Evolutionary conservation across 2,113 vertebrate species (phyloP).

Genomic region (Cyprinodon brontotheroides): DNA sequence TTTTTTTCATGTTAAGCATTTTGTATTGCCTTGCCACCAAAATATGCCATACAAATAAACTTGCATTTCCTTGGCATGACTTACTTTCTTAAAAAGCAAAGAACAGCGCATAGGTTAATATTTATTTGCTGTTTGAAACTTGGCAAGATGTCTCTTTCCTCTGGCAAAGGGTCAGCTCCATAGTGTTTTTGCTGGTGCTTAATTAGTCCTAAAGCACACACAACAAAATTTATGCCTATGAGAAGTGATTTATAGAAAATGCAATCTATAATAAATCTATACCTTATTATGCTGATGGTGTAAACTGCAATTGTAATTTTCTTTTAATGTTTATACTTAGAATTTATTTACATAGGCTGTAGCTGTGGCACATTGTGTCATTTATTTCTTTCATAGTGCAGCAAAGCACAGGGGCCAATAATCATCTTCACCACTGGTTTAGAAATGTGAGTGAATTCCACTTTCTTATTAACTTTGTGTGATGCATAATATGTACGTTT

Average conservation of each 20-base stretch:
- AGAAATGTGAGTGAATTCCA: no score
- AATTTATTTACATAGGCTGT: neutral
- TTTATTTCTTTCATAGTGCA: no score
- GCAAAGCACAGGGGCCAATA: no score
- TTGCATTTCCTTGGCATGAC: no score
- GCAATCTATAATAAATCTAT: conserved; percentile 33
- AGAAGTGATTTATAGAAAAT: conserved; percentile 36
- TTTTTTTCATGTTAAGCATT: no score
- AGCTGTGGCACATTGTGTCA: no score
- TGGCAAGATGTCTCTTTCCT: conserved; percentile 48
- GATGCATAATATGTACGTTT: no score
- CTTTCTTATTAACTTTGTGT: no score
- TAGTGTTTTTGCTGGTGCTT: conserved; percentile 43
- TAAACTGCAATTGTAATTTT: neutral
- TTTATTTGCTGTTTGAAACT: conserved; percentile 58
- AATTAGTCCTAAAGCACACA: conserved; percentile 64
- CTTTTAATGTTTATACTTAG: neutral
- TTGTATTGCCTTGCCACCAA: no score
- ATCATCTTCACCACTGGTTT: no score
- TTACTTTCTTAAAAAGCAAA: conserved; percentile 55
- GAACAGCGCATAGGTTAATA: conserved; percentile 59
- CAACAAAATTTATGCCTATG: conserved; percentile 50
- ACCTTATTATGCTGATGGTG: conserved; percentile 1
- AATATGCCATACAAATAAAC: no score
- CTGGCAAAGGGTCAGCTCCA: conserved; percentile 53